A percentile compares a stretch with the other conserved stretches of the same genome.
Conservation (phyloP, 2,888 invertebrate genomes). For the Sphaeridia pumilis region DNA sequence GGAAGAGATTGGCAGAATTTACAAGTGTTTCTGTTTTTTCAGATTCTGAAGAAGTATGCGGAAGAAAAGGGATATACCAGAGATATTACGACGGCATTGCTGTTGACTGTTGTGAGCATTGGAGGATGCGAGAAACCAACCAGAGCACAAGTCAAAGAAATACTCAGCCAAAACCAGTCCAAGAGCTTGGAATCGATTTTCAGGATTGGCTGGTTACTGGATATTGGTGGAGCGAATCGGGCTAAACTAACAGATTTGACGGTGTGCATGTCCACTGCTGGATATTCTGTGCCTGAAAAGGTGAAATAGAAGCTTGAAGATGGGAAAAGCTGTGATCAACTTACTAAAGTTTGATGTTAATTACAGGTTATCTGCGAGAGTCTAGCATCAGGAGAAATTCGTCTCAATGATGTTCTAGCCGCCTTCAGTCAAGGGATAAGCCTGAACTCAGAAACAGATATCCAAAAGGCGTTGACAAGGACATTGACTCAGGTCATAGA, state of each 20-base stretch:
- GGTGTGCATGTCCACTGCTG: slow-evolving; percentile 25
- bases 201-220: slow-evolving; percentile 12
- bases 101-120: slow-evolving; percentile 29
- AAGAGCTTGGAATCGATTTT: slow-evolving; percentile 6
- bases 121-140: slow-evolving; percentile 24
- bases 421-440: slow-evolving; percentile 35
- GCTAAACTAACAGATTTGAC: slow-evolving; percentile 29
- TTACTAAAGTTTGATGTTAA: neutral
- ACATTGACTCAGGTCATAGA: slow-evolving; percentile 27
- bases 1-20: neutral
- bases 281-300: slow-evolving; percentile 17
- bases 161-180: slow-evolving; percentile 18
- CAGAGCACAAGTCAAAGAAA: slow-evolving; percentile 22
- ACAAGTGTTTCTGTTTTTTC: neutral
- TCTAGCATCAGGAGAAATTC: slow-evolving; percentile 12
- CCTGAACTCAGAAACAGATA: slow-evolving; percentile 28
- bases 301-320: neutral
- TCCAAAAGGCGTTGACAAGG: slow-evolving; percentile 28
- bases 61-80: slow-evolving; percentile 15
- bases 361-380: slow-evolving; percentile 7
- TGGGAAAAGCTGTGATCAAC: neutral
- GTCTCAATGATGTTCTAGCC: slow-evolving; percentile 28
- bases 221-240: neutral
- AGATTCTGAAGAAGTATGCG: slow-evolving; percentile 27
- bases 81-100: slow-evolving; percentile 26